These are phyloP conservation scores for Anthrax anthrax DNA, from an alignment of 2,888 invertebrate species.

Conservation along the genomic window DNA sequence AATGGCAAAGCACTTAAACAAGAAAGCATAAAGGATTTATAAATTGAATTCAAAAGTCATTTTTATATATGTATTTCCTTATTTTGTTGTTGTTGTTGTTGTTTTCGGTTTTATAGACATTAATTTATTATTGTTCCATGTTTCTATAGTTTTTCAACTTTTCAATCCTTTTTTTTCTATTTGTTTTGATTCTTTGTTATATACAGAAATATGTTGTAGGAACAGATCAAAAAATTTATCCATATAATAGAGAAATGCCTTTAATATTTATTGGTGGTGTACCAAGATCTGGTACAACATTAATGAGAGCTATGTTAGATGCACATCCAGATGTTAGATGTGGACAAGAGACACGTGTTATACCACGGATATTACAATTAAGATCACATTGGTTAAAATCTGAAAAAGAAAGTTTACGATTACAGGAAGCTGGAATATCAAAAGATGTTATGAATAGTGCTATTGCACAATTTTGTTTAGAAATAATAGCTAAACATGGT, in stretches of 20 bases:
- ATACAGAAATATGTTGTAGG: slow-evolving; percentile 48
- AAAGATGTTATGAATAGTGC: slow-evolving; percentile 89
- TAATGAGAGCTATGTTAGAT: slow-evolving; percentile 96
- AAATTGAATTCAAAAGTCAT: no score
- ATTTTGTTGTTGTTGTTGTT: no score
- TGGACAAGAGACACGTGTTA: slow-evolving; percentile 93
- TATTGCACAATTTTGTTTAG: slow-evolving; percentile 90
- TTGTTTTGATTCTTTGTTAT: slow-evolving; percentile 11
- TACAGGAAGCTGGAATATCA: slow-evolving; percentile 88
- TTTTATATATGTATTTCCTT: no score
- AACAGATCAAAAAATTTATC: slow-evolving; percentile 48
- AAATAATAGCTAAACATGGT: slow-evolving; percentile 92
- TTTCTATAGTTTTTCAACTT: no score
- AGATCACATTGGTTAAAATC: slow-evolving; percentile 92
- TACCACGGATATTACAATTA: slow-evolving; percentile 90
- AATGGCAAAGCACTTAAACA: no score
- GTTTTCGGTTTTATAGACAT: no score
- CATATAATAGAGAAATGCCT: slow-evolving; percentile 78
- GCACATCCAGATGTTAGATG: slow-evolving; percentile 93
- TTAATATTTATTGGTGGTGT: slow-evolving; percentile 96
- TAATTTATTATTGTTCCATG: no score
- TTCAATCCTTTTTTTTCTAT: neutral
- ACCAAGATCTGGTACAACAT: slow-evolving; percentile 91
- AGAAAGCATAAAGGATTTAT: no score
- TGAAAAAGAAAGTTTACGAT: slow-evolving; percentile 75